These are phyloP conservation scores for Trileptium ribeirensis DNA, from an alignment of 2,888 invertebrate species.

Conservation along the genomic window DNA sequence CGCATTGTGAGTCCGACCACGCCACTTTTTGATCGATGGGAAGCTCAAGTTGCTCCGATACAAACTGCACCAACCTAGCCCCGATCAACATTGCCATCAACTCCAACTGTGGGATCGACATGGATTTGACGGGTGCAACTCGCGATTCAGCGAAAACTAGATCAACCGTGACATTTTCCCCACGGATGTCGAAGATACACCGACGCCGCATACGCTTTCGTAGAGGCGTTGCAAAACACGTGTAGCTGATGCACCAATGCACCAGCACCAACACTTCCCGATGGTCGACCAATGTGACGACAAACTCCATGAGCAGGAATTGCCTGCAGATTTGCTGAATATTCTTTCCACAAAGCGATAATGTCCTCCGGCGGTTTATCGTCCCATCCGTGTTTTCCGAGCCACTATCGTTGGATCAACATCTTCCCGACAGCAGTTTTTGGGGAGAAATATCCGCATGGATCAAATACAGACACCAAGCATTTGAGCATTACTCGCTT, in stretches of 20 bases:
- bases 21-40: constrained; percentile 24
- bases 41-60: constrained; percentile 31
- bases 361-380: not conserved
- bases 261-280: not conserved
- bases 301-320: not conserved
- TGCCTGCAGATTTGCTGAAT: not conserved
- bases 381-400: not conserved
- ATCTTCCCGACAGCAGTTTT: not conserved
- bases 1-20: constrained; percentile 36
- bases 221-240: constrained; percentile 39
- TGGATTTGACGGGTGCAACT: constrained; percentile 37
- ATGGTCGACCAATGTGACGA: not conserved
- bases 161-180: not conserved
- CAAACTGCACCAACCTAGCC: constrained; percentile 28
- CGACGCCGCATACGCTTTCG: constrained; percentile 35
- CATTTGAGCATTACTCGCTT: no score
- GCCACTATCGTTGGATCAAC: not conserved
- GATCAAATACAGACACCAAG: not conserved
- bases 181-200: constrained; percentile 31
- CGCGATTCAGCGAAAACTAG: constrained; percentile 32
- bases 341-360: not conserved
- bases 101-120: constrained; percentile 35
- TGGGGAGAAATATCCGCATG: constrained; percentile 1
- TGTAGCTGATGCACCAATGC: not conserved
- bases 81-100: constrained; percentile 14